Percentiles rank a stretch among this genome's conserved stretches.
Evolutionary conservation across 2,113 vertebrate species (phyloP).

Genomic region (Pogona vitticeps): DNA sequence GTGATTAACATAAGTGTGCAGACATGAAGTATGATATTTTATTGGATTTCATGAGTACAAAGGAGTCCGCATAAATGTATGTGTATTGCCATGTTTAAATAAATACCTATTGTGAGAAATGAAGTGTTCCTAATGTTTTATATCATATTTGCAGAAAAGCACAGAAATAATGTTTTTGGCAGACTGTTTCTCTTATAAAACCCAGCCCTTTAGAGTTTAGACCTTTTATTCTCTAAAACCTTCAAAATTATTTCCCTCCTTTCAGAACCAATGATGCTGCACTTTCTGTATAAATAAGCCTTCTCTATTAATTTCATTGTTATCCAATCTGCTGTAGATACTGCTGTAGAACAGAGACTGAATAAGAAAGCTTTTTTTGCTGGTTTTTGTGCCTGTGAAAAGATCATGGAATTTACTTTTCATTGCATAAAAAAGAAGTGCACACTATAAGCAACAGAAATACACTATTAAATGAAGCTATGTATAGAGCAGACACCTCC

Average conservation of each 20-base stretch:
- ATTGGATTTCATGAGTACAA: conserved; percentile 43
- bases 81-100: conserved; percentile 69
- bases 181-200: background rate
- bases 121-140: conserved; percentile 41
- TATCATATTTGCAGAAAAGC: background rate
- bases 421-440: background rate
- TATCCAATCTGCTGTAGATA: background rate
- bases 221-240: too few relatives aligned
- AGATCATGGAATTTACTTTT: background rate
- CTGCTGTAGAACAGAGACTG: background rate
- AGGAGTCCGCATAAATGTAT: conserved; percentile 45
- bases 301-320: background rate
- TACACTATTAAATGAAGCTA: too few relatives aligned
- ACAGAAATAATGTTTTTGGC: background rate
- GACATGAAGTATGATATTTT: conserved; percentile 27
- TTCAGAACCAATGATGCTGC: background rate
- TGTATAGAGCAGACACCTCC: too few relatives aligned
- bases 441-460: background rate
- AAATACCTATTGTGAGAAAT: conserved; percentile 71
- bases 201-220: too few relatives aligned
- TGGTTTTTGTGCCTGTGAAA: background rate
- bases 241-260: background rate
- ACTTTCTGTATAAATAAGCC: background rate
- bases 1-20: background rate
- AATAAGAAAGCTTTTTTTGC: background rate